Base-by-base conservation (phyloP, 1,140 invertebrate genomes). In the Drosophila pachea region DNA sequence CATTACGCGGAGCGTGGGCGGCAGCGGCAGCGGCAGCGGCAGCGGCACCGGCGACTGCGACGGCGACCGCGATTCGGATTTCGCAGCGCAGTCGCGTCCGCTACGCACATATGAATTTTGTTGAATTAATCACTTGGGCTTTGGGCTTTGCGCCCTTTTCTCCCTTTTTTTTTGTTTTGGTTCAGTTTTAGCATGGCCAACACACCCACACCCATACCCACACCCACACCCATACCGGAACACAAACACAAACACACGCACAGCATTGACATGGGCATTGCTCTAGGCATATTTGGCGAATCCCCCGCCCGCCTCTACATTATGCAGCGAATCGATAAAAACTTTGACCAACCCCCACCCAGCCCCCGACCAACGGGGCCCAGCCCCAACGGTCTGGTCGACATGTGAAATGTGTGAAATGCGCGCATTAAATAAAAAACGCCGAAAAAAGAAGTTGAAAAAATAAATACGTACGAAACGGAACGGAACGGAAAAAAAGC, bases 81-180 rank as follows among this genome's bases (percentile, higher is more conserved):
- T 29, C n/a, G 33, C 35, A 11, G 12, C 50, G 38, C 29, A 14
- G 14, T 14, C 49, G 49, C 49, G 32, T 12, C 53, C 33, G 49
- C 48, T 53, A 68, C 68, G 61, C 66, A 74, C 77, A 79, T 84
- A 84, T 84, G 81, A 84, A 84, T 84, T 22, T 76, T 86, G 70
- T 69, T 76, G 81, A 86, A 84, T 84, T 84, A 84, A 84, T 84
- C 81, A 84, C 81, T 77, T 76, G 81, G 81, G 81, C 60, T 84
- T 76, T 70, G 63, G 75, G 75, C 38, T 64, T 40, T 33, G 40
- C 47, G 32, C 43, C n/a, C 35, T 63, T 55, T 49, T 52, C 47
- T 33, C 43, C n/a, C 35, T 63, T 55, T 49, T 52, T 47, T 53
- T 58, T 32, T 29, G 45, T 56, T 47, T 56, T 50, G 60, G 40